Percentiles rank a stretch among this genome's conserved stretches.
Evolutionary conservation across 2,113 vertebrate genomes (phyloP).

Genomic region (Falco punctatus): DNA sequence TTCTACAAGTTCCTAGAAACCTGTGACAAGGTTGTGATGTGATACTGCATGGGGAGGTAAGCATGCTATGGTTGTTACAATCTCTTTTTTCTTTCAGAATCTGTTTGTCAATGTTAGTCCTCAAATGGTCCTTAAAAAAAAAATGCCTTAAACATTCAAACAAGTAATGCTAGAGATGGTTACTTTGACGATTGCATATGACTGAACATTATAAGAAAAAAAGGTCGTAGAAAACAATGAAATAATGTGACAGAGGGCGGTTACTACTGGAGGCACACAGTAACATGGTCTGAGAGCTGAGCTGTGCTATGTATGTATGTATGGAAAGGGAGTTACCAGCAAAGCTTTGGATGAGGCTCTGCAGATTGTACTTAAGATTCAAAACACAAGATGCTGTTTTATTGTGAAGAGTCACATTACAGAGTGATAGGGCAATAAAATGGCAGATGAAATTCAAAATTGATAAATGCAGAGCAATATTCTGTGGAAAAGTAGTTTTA

Average conservation of each 20-base stretch:
- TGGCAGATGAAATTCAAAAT: neutral
- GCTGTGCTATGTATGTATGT: rapidly evolving
- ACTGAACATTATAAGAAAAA: neutral
- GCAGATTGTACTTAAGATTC: neutral
- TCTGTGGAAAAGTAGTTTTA: neutral
- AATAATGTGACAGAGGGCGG: neutral
- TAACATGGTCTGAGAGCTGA: neutral
- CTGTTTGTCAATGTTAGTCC: neutral
- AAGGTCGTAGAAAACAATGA: neutral
- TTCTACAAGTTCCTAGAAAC: neutral
- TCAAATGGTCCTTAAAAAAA: neutral
- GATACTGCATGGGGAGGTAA: neutral
- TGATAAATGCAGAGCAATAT: slow-evolving; percentile 15
- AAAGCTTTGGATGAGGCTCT: neutral
- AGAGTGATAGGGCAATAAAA: neutral
- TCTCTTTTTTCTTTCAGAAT: neutral
- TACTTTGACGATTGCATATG: neutral
- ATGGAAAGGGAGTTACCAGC: neutral
- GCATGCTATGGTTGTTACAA: neutral
- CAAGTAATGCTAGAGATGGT: neutral
- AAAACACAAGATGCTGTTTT: neutral
- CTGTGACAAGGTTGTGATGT: neutral
- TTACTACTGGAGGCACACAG: neutral
- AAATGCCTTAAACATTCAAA: neutral
- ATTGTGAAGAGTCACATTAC: neutral